Evolutionary conservation across 2,797 vertebrate species (phyloP), one percentile per base, ranked within the genome.

Genomic region (Setipinna tenuifilis): DNA sequence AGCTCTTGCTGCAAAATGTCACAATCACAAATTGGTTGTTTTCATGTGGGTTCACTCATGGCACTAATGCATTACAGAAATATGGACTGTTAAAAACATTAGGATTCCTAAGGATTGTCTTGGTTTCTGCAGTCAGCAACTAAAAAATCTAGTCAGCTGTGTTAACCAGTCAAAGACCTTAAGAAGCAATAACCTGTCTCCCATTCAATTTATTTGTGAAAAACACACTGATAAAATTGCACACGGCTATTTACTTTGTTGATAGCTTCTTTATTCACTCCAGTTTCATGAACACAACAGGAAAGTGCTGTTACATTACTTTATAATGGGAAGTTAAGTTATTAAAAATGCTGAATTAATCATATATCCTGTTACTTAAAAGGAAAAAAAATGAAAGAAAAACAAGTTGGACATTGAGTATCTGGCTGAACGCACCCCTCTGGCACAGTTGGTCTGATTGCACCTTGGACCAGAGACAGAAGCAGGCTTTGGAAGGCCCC

Each of bases 271-370:
- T 25, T 65, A 59, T 19, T 21, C 58, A 59, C 17, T 59, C 3
- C 50, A 12, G 19, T 21, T 59, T 21, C 0, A 19, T 21, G 19
- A 19, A 21, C 50, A 12, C 35, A 41, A 41, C 35, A 41, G 35
- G 9, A 9, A 54, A 14, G 50, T 48, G 46, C 31, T 41, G 16
- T 78, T 44, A 21, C 71, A 78, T 71, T 21, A 78, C 35, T 78
- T 78, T 78, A 44, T 78, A 44, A 78, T 78, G 16, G 6, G 35
- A 78, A 78, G 17, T 78, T 41, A 41, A 78, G 35, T 41, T 78
- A 78, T 31, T 17, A 35, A 75, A 19, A 78, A 7, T 19, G 44
- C 71, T 78, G 35, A 78, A 78, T 78, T 78, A 78, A 78, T 44
- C 31, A 78, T 78, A 44, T 31, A 1, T 6, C 3, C 65, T 25